Conservation (phyloP, 2,888 invertebrate genomes). For the Xestobium rufovillosum region DNA sequence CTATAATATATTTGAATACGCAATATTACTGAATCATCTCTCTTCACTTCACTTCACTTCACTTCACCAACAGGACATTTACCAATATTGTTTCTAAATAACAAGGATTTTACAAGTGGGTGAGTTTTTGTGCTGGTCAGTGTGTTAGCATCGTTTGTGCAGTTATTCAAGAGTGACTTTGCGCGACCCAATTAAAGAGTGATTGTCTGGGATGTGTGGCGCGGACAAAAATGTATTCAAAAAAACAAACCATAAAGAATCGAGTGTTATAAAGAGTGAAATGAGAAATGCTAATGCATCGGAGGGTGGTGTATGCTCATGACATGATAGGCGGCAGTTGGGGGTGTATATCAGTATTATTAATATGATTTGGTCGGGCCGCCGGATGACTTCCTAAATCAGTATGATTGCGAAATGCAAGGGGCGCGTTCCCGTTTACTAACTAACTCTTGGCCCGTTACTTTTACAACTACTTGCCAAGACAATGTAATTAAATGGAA, state of each 20-base stretch:
- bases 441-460: constrained; percentile 39
- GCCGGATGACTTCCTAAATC: constrained; percentile 35
- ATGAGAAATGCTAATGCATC: constrained; percentile 28
- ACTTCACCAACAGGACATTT: no score
- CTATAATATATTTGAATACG: no score
- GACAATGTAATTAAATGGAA: constrained; percentile 46
- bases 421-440: constrained; percentile 33
- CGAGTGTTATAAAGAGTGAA: constrained; percentile 29
- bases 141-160: no score
- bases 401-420: constrained; percentile 37
- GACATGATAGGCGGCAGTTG: constrained; percentile 12
- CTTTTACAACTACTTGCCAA: constrained; percentile 45
- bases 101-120: no score
- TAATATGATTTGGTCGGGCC: constrained; percentile 22
- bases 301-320: constrained; percentile 11
- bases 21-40: no score
- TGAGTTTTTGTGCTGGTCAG: no score
- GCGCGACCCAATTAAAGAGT: no score
- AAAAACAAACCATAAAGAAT: constrained; percentile 31
- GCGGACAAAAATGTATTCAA: no score
- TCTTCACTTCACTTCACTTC: no score
- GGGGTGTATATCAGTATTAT: constrained; percentile 2
- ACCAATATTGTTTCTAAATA: no score
- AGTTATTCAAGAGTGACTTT: no score
- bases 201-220: no score